These are phyloP conservation scores for Melitaea athalia DNA, from an alignment of 2,888 invertebrate species.

Conservation along the genomic window DNA sequence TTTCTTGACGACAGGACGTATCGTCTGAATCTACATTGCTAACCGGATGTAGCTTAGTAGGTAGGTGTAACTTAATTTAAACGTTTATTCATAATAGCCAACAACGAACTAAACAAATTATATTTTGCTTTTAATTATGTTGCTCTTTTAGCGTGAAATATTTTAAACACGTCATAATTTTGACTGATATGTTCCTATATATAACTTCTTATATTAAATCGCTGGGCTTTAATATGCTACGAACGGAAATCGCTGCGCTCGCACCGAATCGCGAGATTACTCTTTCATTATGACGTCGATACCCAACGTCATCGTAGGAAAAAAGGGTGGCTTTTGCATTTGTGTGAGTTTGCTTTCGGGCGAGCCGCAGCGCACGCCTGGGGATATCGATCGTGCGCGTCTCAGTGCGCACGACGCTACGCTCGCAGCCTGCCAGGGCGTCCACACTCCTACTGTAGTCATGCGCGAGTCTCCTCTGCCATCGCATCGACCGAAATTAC, in stretches of 20 bases:
- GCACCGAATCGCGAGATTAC: conserved; percentile 38
- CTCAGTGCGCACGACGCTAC: conserved; percentile 48
- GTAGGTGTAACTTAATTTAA: too few relatives aligned
- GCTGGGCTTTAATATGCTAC: not conserved
- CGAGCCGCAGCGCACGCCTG: conserved; percentile 57
- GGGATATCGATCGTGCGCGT: conserved; percentile 59
- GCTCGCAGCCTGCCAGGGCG: conserved; percentile 52
- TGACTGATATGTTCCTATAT: too few relatives aligned
- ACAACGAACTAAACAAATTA: too few relatives aligned
- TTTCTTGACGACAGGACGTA: too few relatives aligned
- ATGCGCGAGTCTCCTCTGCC: conserved; percentile 64
- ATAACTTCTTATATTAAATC: too few relatives aligned
- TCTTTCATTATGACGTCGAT: conserved; percentile 60
- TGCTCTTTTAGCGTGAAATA: too few relatives aligned
- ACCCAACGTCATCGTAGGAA: conserved; percentile 63
- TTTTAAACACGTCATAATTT: too few relatives aligned
- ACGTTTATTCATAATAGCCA: too few relatives aligned
- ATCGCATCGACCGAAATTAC: conserved; percentile 66
- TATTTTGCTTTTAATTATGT: too few relatives aligned
- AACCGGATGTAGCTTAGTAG: too few relatives aligned
- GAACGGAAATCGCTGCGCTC: conserved; percentile 38
- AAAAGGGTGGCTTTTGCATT: conserved; percentile 54
- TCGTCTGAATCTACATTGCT: too few relatives aligned
- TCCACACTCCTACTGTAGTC: conserved; percentile 58
- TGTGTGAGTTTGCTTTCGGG: conserved; percentile 50